These are phyloP conservation scores for Lepidochrysops patricia DNA, from an alignment of 2,888 invertebrate species.

Conservation along the genomic window DNA sequence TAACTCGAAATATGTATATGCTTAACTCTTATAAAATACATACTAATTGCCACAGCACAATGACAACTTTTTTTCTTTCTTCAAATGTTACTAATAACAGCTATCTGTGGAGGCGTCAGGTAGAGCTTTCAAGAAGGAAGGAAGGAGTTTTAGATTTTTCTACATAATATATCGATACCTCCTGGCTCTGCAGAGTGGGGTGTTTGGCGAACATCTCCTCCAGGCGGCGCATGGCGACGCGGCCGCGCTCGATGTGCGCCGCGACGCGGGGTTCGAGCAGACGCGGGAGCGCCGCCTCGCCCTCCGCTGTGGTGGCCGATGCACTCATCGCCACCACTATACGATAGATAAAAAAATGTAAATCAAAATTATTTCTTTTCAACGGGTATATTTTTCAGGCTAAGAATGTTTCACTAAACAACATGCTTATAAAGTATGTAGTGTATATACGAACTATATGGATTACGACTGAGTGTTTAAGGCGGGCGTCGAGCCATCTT, in stretches of 20 bases:
- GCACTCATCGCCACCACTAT: constrained; percentile 15
- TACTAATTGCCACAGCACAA: too few relatives aligned
- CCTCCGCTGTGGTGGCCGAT: constrained; percentile 18
- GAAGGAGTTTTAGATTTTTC: too few relatives aligned
- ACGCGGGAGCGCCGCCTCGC: constrained; percentile 36
- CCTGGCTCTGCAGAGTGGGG: constrained; percentile 82
- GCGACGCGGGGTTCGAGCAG: constrained; percentile 78
- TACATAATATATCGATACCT: constrained; percentile 67
- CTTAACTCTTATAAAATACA: too few relatives aligned
- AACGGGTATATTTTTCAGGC: not conserved
- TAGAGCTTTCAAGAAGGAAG: too few relatives aligned
- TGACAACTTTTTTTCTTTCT: too few relatives aligned
- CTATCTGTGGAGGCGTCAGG: too few relatives aligned
- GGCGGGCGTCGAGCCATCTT: too few relatives aligned
- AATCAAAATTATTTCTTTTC: too few relatives aligned
- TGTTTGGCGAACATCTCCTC: constrained; percentile 87
- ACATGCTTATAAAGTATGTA: too few relatives aligned
- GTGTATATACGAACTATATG: not conserved
- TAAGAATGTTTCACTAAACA: not conserved
- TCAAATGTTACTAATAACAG: too few relatives aligned
- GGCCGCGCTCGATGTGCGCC: constrained; percentile 84
- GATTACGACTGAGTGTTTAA: too few relatives aligned
- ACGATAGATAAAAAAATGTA: not conserved
- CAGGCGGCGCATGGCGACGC: constrained; percentile 81
- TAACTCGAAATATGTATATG: too few relatives aligned